Percentiles rank a stretch among this genome's conserved stretches.
phyloP scores from a whole-genome alignment of 2,888 invertebrate genomes.

The Drosophila diplacantha region DNA sequence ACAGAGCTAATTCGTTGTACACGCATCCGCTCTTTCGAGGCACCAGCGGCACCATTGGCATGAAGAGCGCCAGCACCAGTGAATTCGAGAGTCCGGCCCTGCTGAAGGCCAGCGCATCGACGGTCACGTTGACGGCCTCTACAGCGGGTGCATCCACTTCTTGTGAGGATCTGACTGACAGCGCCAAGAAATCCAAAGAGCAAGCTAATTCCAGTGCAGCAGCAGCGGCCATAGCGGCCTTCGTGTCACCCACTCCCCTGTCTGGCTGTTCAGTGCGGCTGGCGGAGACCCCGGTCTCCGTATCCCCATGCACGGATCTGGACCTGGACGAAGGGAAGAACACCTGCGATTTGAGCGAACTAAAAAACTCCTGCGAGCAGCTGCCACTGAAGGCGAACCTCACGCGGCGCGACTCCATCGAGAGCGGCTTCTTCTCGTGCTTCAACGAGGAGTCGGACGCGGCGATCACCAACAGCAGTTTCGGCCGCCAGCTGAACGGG shows the following conservation, averaged over 20 bases:
- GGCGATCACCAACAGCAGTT: conserved; percentile 78
- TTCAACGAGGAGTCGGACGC: conserved; percentile 88
- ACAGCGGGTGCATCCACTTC: conserved; percentile 51
- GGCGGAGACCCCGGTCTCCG: conserved; percentile 55
- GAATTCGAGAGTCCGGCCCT: conserved; percentile 43
- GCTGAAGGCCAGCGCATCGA: conserved; percentile 49
- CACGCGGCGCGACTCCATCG: conserved; percentile 89
- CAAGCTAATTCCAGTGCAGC: conserved; percentile 23
- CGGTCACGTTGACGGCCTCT: conserved; percentile 42
- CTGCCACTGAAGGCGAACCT: conserved; percentile 75
- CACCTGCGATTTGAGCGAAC: conserved; percentile 60
- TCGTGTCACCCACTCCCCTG: conserved; percentile 37
- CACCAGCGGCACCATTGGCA: conserved; percentile 42
- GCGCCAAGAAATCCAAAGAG: conserved; percentile 50
- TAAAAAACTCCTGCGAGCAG: conserved; percentile 61
- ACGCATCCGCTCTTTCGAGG: conserved; percentile 80
- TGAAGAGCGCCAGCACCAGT: conserved; percentile 47
- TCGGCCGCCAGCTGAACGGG: conserved; percentile 67
- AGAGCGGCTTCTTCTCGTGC: conserved; percentile 93
- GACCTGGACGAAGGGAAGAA: conserved; percentile 68
- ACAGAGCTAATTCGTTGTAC: conserved; percentile 80
- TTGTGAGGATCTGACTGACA: conserved; percentile 63
- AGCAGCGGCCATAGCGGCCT: conserved; percentile 7
- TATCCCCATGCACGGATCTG: conserved; percentile 60
- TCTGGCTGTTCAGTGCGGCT: conserved; percentile 47